Conservation (phyloP, 2,113 vertebrate genomes). For the Eptatretus burgeri region DNA sequence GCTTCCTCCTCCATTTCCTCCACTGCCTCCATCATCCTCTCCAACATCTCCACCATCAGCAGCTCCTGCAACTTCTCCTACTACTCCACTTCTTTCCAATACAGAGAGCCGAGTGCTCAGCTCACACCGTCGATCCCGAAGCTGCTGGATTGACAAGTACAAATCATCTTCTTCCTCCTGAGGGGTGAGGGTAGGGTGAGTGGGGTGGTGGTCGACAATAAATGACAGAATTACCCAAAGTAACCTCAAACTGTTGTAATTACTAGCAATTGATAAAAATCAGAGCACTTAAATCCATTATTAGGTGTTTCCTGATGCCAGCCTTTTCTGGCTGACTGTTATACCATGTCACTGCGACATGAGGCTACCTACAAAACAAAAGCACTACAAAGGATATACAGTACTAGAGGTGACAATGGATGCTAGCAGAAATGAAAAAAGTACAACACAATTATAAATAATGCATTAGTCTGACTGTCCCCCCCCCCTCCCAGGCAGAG, state of each 20-base stretch:
- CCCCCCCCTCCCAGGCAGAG: too few relatives aligned
- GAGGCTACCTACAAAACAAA: neutral
- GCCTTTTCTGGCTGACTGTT: neutral
- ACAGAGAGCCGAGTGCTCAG: conserved; percentile 34
- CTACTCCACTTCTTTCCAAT: conserved; percentile 30
- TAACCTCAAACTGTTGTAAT: neutral
- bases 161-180: conserved; percentile 55
- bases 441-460: too few relatives aligned
- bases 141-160: conserved; percentile 41
- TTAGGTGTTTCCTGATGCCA: neutral
- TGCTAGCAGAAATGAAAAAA: too few relatives aligned
- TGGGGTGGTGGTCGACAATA: neutral
- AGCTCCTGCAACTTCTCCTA: conserved; percentile 41
- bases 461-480: too few relatives aligned
- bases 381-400: too few relatives aligned
- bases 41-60: neutral
- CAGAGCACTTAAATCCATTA: neutral
- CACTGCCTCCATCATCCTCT: neutral
- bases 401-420: too few relatives aligned
- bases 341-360: neutral
- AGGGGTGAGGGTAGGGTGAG: neutral
- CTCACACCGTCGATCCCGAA: conserved; percentile 34
- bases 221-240: neutral
- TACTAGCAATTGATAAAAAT: neutral
- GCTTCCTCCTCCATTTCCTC: conserved; percentile 15